Evolutionary conservation across 2,113 vertebrate genomes (phyloP), one percentile per base, ranked within the genome.

Genomic region (Phalacrocorax carbo): DNA sequence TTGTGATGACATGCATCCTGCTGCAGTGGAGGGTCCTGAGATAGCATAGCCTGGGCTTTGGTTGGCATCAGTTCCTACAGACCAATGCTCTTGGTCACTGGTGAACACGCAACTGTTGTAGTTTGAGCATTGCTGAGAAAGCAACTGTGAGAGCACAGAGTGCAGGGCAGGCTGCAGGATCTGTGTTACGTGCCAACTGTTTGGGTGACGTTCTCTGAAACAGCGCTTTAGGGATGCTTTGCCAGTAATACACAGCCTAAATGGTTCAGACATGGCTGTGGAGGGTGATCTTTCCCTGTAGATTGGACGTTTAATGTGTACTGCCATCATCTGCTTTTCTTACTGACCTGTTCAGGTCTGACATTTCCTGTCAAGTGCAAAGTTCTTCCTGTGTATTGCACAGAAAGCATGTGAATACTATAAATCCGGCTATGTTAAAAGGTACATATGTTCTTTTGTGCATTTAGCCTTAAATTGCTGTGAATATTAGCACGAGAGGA

Each of bases 1-100:
- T 69, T 15, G 2, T 7, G 48, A 4, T 23, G 36, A 17, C 4
- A 2, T 0, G 10, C 21, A 5, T 3, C 19, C n/a, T 38, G 17
- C 36, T 44, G 42, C 61, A 40, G 65, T 14, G 2, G 3, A 14
- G n/a, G 8, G 42, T n/a, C 21, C 21, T 0, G 3, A 29, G 9
- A 15, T 4, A 20, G 27, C 5, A 1, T 27, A 22, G 25, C 34
- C 49, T 27, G 42, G 25, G 18, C 40, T 78, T 54, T 23, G 10
- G 2, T 20, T 57, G 42, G 23, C 48, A 3, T 20, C 0, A 4
- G 15, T 55, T 13, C 25, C 66, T 21, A 7, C 15, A 44, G 71
- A n/a, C 8, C 15, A 13, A 2, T 13, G 22, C 5, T 34, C 48
- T 66, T 10, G 12, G 27, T 51, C 30, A 19, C 17, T 1, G 5